Evolutionary conservation across 2,797 vertebrate genomes (phyloP).

Genomic region (Sarcophilus harrisii): DNA sequence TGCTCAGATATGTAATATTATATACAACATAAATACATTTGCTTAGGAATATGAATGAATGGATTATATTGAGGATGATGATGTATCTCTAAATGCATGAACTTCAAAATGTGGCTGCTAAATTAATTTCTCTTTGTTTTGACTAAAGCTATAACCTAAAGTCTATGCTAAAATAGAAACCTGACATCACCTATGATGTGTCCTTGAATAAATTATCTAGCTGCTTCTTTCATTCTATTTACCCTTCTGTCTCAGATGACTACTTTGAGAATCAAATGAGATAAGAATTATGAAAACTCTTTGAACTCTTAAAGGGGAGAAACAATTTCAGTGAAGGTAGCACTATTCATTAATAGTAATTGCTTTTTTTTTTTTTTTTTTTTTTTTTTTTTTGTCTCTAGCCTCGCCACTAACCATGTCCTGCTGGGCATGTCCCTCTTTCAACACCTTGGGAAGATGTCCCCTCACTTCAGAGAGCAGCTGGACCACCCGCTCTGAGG

Average conservation of each 20-base stretch:
- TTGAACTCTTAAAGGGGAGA: not conserved
- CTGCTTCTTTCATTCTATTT: not conserved
- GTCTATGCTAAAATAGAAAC: constrained; percentile 33
- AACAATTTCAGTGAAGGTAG: not conserved
- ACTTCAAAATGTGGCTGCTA: not conserved
- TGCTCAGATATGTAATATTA: not conserved
- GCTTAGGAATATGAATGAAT: not conserved
- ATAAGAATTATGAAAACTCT: not conserved
- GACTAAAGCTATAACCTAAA: constrained; percentile 24
- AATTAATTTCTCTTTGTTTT: not conserved
- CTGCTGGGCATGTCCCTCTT: constrained; percentile 84
- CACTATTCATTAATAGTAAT: constrained; percentile 20
- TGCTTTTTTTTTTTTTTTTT: constrained; percentile 16
- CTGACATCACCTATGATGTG: not conserved
- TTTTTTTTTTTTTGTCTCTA: constrained; percentile 67
- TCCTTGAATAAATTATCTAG: constrained; percentile 2
- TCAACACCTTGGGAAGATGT: constrained; percentile 84
- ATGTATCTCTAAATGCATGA: not conserved
- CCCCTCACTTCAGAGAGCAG: constrained; percentile 87
- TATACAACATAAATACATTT: not conserved
- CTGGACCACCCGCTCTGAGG: constrained; percentile 89
- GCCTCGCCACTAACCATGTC: constrained; percentile 79
- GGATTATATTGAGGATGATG: constrained; percentile 24
- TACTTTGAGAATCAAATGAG: constrained; percentile 9
- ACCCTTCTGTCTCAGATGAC: not conserved